Conservation (phyloP, 2,113 vertebrate species). For the Corythaeola cristata region DNA sequence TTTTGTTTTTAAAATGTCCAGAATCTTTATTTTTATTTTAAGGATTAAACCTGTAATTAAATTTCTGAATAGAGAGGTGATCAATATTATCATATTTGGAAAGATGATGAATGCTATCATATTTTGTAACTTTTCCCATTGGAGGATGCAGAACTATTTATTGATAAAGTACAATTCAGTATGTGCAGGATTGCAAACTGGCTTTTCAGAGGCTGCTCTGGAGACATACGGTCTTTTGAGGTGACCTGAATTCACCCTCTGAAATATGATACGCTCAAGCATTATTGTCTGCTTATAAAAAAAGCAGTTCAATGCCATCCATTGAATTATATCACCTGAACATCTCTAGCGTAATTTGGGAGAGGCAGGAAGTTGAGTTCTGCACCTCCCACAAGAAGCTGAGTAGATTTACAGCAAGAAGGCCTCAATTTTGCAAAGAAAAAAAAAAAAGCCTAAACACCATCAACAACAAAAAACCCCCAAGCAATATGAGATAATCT, state of each 20-base stretch:
- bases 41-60: neutral
- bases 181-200: neutral
- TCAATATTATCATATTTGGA: neutral
- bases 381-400: neutral
- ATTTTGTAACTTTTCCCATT: neutral
- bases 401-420: neutral
- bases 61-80: neutral
- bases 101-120: neutral
- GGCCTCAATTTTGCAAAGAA: neutral
- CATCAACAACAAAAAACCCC: neutral
- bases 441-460: neutral
- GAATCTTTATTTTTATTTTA: neutral
- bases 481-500: neutral
- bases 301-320: neutral
- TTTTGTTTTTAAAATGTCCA: neutral
- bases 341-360: neutral
- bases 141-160: neutral
- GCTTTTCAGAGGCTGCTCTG: neutral
- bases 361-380: neutral
- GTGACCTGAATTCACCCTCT: conserved; percentile 1
- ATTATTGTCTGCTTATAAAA: neutral
- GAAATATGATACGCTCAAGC: neutral
- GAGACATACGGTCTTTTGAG: neutral
- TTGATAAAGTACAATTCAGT: neutral
- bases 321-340: neutral